Percentiles rank a stretch among this genome's conserved stretches.
Evolutionary conservation across 2,113 vertebrate genomes (phyloP).

Genomic region (Eira barbara): DNA sequence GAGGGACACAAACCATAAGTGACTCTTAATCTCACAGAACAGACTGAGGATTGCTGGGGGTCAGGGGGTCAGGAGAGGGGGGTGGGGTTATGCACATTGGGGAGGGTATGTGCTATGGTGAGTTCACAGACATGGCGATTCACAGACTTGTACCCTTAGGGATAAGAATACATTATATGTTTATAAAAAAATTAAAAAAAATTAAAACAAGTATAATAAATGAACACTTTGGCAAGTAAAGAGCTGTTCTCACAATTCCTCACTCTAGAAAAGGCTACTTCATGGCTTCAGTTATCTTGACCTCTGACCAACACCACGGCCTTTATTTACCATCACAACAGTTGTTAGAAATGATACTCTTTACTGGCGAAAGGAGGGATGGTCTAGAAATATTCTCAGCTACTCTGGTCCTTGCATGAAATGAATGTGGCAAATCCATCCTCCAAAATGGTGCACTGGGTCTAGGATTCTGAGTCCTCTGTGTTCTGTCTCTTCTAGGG

Average conservation of each 20-base stretch:
- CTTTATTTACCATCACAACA: background rate
- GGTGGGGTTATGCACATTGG: no score
- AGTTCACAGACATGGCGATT: no score
- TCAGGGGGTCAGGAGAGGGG: no score
- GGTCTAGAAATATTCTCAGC: background rate
- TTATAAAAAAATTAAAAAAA: no score
- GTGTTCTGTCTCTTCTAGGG: background rate
- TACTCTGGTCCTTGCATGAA: background rate
- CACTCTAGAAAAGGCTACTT: background rate
- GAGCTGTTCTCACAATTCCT: background rate
- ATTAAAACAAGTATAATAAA: background rate
- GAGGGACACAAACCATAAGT: no score
- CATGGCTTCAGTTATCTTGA: background rate
- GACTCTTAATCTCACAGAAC: no score
- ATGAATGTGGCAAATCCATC: accelerated
- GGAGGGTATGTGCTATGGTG: no score
- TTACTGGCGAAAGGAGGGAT: background rate
- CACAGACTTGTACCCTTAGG: no score
- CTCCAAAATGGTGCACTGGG: background rate
- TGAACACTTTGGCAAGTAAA: background rate
- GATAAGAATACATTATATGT: no score
- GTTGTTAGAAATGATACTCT: background rate
- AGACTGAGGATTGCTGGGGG: no score
- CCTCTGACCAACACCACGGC: background rate
- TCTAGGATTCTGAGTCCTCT: background rate